Percentiles rank a stretch among this genome's conserved stretches.
Evolutionary conservation across 2,888 invertebrate genomes (phyloP).

Genomic region (Idaea biselata): DNA sequence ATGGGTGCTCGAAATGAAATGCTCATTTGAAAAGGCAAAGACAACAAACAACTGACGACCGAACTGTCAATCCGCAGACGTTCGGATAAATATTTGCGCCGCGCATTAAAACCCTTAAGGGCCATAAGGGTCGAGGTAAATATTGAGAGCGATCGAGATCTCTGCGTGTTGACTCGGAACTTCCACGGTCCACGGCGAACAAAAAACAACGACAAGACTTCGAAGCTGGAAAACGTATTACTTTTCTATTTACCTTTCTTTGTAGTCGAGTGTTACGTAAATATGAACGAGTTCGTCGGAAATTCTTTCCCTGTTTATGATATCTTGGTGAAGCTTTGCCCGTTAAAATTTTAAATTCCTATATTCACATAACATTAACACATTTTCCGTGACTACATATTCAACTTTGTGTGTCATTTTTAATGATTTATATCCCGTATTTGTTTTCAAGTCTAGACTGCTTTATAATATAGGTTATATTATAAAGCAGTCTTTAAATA

Average conservation of each 20-base stretch:
- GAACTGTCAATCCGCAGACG: constrained; percentile 80
- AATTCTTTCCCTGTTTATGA: constrained; percentile 68
- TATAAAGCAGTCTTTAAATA: no score
- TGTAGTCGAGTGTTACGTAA: constrained; percentile 79
- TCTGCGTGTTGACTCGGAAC: constrained; percentile 68
- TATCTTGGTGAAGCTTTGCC: constrained; percentile 48
- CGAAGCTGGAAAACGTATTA: constrained; percentile 73
- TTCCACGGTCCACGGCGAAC: constrained; percentile 44
- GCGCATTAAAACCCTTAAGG: constrained; percentile 76
- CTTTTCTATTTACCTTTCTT: constrained; percentile 77
- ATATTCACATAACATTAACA: not conserved
- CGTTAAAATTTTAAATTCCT: not conserved
- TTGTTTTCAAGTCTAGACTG: not conserved
- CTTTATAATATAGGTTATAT: not conserved
- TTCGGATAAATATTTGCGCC: constrained; percentile 78
- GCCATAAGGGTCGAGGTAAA: constrained; percentile 61
- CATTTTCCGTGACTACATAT: not conserved
- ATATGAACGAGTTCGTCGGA: constrained; percentile 72
- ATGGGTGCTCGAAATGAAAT: constrained; percentile 75
- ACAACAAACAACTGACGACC: constrained; percentile 79
- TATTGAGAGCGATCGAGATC: constrained; percentile 66
- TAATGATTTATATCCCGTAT: not conserved
- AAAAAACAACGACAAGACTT: constrained; percentile 53
- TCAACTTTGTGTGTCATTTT: not conserved
- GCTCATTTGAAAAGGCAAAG: constrained; percentile 78